Conservation (phyloP, 2,888 invertebrate species). For the Gerris lacustris region DNA sequence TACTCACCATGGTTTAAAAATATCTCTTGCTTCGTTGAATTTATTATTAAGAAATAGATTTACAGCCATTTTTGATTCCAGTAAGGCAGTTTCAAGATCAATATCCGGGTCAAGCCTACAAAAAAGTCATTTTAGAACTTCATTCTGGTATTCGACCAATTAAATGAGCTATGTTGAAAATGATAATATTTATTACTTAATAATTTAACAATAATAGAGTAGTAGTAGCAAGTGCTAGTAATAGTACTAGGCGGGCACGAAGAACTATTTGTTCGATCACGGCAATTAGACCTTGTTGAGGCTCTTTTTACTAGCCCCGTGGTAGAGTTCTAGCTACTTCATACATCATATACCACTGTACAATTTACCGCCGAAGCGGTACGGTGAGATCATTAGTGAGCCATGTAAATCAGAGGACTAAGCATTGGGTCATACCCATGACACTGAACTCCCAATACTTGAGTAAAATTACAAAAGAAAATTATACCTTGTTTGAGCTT, state of each 20-base stretch:
- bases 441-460: background rate
- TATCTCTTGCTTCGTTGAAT: slow-evolving; percentile 63
- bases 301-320: too few relatives aligned
- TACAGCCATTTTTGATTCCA: slow-evolving; percentile 68
- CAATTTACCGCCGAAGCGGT: too few relatives aligned
- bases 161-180: slow-evolving; percentile 1
- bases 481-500: slow-evolving; percentile 15
- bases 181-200: slow-evolving; percentile 6
- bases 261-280: too few relatives aligned
- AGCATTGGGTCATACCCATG: background rate
- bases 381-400: too few relatives aligned
- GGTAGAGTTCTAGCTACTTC: too few relatives aligned
- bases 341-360: too few relatives aligned
- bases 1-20: slow-evolving; percentile 66
- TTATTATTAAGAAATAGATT: slow-evolving; percentile 85
- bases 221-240: too few relatives aligned
- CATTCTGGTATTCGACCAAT: background rate
- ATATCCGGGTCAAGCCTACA: slow-evolving; percentile 40
- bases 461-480: slow-evolving; percentile 6
- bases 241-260: too few relatives aligned
- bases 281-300: too few relatives aligned
- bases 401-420: background rate
- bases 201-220: background rate
- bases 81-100: slow-evolving; percentile 56
- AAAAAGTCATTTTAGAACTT: background rate